Conservation (phyloP, 2,797 vertebrate genomes). For the Melanotaenia boesemani region DNA sequence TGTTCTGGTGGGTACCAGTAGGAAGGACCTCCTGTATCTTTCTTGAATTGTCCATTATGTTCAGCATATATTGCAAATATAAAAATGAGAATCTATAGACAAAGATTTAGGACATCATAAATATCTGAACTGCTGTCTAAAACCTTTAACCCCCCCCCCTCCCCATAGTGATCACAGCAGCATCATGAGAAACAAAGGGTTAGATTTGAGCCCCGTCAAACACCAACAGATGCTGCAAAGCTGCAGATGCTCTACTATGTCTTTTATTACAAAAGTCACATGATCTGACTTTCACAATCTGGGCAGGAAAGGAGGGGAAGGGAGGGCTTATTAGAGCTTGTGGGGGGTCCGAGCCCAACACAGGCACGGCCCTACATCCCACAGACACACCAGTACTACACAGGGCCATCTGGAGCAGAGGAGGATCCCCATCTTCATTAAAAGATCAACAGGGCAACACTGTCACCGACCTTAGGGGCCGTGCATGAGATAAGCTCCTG, state of each 20-base stretch:
- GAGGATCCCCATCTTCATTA: slow-evolving; percentile 71
- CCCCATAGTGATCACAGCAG: slow-evolving; percentile 38
- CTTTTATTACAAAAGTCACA: slow-evolving; percentile 67
- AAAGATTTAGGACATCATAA: slow-evolving; percentile 8
- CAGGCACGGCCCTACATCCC: slow-evolving; percentile 26
- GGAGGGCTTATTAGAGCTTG: slow-evolving; percentile 49
- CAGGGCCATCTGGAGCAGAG: slow-evolving; percentile 70
- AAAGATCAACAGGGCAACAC: slow-evolving; percentile 66
- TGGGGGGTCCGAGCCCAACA: slow-evolving; percentile 51
- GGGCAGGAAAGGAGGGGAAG: slow-evolving; percentile 14
- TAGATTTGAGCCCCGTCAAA: slow-evolving; percentile 47
- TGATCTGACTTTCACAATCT: slow-evolving; percentile 56
- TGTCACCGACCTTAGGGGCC: slow-evolving; percentile 52
- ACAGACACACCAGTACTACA: slow-evolving; percentile 53
- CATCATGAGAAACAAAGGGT: slow-evolving; percentile 31
- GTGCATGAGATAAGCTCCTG: slow-evolving; percentile 65
- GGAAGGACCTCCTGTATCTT: no score
- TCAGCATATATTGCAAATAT: neutral
- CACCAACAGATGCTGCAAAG: slow-evolving; percentile 66
- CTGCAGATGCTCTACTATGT: slow-evolving; percentile 66
- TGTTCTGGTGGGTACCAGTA: no score
- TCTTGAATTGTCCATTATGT: no score
- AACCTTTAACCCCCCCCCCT: slow-evolving; percentile 14
- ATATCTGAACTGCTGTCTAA: slow-evolving; percentile 25
- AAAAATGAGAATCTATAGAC: neutral